These are phyloP conservation scores for Tetragonula carbonaria DNA, from an alignment of 2,888 invertebrate species.

Conservation along the genomic window DNA sequence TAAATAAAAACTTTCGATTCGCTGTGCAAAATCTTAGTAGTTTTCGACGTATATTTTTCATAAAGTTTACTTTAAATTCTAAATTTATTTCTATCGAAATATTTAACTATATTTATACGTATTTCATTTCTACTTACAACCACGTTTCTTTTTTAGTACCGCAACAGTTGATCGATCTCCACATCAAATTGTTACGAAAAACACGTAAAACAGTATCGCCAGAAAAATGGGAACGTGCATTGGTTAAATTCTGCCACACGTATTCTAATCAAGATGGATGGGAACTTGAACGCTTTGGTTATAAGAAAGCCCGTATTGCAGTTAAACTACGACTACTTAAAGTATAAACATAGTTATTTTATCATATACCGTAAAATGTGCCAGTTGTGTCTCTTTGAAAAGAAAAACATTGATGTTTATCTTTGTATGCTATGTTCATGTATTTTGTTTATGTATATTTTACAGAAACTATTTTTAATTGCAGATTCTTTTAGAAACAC, in stretches of 20 bases:
- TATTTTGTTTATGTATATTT: background rate
- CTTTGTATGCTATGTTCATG: background rate
- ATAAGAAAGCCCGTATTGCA: slow-evolving; percentile 94
- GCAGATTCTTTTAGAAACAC: slow-evolving; percentile 94
- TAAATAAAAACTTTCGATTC: background rate
- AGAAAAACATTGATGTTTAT: background rate
- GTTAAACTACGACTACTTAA: slow-evolving; percentile 96
- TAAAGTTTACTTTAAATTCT: background rate
- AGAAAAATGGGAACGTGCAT: slow-evolving; percentile 95
- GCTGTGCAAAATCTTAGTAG: background rate
- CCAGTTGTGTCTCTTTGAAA: background rate
- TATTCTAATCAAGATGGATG: slow-evolving; percentile 96
- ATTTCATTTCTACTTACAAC: background rate
- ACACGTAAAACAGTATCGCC: slow-evolving; percentile 92
- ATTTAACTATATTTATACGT: background rate
- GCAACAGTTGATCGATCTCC: slow-evolving; percentile 92
- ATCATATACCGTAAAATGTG: background rate
- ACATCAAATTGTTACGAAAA: slow-evolving; percentile 95
- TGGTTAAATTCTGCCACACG: slow-evolving; percentile 96
- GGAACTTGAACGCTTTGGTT: slow-evolving; percentile 98
- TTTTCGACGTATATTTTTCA: background rate
- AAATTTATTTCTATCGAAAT: background rate
- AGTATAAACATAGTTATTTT: slow-evolving; percentile 85
- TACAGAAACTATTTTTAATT: slow-evolving; percentile 73
- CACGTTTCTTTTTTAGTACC: slow-evolving; percentile 87